A percentile compares a stretch with the other conserved stretches of the same genome.
Conservation (phyloP, 2,888 invertebrate genomes). For the Rhogogaster chlorosoma region DNA sequence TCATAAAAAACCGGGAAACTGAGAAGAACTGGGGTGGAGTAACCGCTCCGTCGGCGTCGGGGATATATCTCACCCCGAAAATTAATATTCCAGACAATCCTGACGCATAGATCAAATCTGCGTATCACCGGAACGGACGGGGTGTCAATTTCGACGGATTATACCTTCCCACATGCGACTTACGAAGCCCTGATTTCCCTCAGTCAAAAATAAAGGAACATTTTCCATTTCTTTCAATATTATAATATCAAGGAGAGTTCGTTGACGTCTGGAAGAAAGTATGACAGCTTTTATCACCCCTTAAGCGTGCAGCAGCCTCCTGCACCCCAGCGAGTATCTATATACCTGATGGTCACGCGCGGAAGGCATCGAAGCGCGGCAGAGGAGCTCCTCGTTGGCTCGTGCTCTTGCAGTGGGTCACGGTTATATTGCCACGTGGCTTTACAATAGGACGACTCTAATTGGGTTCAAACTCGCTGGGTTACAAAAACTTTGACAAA, state of each 20-base stretch:
- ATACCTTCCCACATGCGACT: slow-evolving; percentile 55
- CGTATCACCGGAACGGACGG: slow-evolving; percentile 68
- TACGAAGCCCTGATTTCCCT: neutral
- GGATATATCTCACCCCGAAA: slow-evolving; percentile 58
- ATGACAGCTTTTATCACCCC: slow-evolving; percentile 27
- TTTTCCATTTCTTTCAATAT: neutral
- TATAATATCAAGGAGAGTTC: neutral
- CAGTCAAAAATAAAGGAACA: neutral
- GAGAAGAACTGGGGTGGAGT: slow-evolving; percentile 55
- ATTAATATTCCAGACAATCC: slow-evolving; percentile 76
- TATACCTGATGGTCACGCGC: slow-evolving; percentile 47
- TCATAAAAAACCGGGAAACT: slow-evolving; percentile 63
- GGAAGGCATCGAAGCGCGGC: slow-evolving; percentile 20
- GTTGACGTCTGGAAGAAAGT: slow-evolving; percentile 31
- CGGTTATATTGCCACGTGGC: slow-evolving; percentile 72
- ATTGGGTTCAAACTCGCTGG: slow-evolving; percentile 74
- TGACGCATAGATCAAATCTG: slow-evolving; percentile 78
- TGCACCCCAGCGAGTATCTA: slow-evolving; percentile 25
- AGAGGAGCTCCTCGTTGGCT: neutral
- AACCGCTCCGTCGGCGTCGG: slow-evolving; percentile 36
- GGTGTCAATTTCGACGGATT: slow-evolving; percentile 76
- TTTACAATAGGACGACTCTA: slow-evolving; percentile 76
- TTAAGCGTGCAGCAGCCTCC: slow-evolving; percentile 35
- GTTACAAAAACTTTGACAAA: slow-evolving; percentile 69
- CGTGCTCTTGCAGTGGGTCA: slow-evolving; percentile 24